Base-by-base conservation (phyloP, 2,797 vertebrate species). In the Hipposideros larvatus region DNA sequence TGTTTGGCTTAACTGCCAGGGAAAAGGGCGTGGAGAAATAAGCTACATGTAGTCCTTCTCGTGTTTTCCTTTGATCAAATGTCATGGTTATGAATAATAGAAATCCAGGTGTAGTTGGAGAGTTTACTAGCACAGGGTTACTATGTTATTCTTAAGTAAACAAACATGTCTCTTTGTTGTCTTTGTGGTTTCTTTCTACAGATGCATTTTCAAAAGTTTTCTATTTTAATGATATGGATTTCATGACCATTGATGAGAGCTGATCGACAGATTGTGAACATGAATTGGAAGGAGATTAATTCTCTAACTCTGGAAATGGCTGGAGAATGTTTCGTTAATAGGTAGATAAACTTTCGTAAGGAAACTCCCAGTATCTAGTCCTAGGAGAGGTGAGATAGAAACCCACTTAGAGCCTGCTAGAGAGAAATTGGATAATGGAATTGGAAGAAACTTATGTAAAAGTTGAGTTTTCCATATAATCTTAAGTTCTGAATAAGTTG, bases 1-100 rank as follows among this genome's bases (percentile, higher is more conserved):
- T 97, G 65, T 98, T 98, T 98, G 97, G 95, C 97, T 98, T 98
- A 87, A 97, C 98, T 98, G 88, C 96, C 93, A 98, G 74, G 97
- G 95, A 97, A 98, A 97, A 98, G 37, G 84, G 75, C 94, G 70
- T 66, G 19, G 94, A 87, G 87, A 97, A 95, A 96, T 97, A 98
- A 98, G 34, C 63, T 46, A 43, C 82, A 59, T 85, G 77, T 82
- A 95, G 68, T 92, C 96, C 85, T 91, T 61, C 37, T 97, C 70
- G 28, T 89, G n/a, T 95, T 92, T 96, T 96, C 77, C 91, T 97
- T 97, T 85, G 28, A 94, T 94, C 71, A 9, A n/a, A 14, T 96
- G 95, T 97, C 97, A 95, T 96, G 97, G 86, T 95, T 66, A 87
- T 90, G 95, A 96, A 96, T 80, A 43, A 90, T 59, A 78, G 95